These are phyloP conservation scores for Odocoileus hemionus DNA, from an alignment of 2,113 vertebrate genomes.

Conservation along the genomic window DNA sequence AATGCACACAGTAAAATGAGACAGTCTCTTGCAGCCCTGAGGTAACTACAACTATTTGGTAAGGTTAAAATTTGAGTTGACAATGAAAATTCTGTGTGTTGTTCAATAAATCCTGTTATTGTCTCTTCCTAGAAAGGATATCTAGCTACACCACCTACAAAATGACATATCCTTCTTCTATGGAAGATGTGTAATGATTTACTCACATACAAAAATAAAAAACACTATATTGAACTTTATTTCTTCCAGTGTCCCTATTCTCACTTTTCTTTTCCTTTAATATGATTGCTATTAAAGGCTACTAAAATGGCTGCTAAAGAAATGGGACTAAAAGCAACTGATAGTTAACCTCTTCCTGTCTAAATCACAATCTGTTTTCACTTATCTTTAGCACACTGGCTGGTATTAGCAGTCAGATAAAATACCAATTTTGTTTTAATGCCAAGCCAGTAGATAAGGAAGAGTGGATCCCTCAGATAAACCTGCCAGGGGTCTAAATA, in stretches of 20 bases:
- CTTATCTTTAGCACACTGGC: background rate
- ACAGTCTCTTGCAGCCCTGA: background rate
- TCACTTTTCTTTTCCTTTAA: background rate
- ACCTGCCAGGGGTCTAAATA: background rate
- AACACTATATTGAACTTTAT: background rate
- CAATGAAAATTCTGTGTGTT: conserved; percentile 10
- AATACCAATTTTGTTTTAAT: background rate
- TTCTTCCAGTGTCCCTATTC: background rate
- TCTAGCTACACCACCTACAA: background rate
- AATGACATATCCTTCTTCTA: background rate
- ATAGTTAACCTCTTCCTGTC: background rate
- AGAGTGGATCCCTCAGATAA: background rate
- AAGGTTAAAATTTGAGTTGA: background rate
- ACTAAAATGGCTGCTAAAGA: background rate
- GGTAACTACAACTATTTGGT: background rate
- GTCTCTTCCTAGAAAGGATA: background rate
- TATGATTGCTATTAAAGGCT: background rate
- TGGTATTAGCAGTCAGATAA: background rate
- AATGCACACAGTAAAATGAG: background rate
- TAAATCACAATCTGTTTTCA: background rate
- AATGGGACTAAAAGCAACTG: conserved; percentile 2
- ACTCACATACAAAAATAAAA: background rate
- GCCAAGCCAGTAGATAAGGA: background rate
- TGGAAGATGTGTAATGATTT: background rate
- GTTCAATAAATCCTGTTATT: background rate